These are phyloP conservation scores for Dasyprocta punctata DNA, from an alignment of 2,113 vertebrate species.

Conservation along the genomic window DNA sequence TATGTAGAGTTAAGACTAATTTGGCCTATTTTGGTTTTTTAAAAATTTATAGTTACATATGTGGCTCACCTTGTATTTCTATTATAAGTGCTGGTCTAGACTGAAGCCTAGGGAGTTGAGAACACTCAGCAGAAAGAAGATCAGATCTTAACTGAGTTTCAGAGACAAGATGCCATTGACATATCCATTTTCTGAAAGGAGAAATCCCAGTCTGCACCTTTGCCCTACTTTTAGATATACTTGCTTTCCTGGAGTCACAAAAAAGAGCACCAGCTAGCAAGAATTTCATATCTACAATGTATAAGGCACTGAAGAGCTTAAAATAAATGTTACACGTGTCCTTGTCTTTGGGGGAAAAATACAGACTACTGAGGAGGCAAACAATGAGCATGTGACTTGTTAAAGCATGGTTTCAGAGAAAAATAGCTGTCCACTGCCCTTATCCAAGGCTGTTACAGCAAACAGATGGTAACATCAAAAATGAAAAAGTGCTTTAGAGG, in stretches of 20 bases:
- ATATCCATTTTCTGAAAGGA: background rate
- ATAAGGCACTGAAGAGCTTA: background rate
- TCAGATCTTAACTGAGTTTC: slow-evolving; percentile 54
- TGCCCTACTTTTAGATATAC: background rate
- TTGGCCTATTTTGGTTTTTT: background rate
- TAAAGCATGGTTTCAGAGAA: background rate
- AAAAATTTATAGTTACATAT: background rate
- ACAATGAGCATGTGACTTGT: background rate
- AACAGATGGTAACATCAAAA: background rate
- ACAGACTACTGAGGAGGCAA: background rate
- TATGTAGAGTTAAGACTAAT: background rate
- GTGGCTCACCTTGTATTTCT: background rate
- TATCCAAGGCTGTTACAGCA: background rate
- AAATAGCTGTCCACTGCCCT: background rate
- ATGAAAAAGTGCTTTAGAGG: background rate
- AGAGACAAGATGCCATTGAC: slow-evolving; percentile 7
- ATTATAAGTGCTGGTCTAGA: background rate
- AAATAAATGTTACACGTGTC: slow-evolving; percentile 18
- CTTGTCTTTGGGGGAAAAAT: background rate
- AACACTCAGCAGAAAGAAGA: slow-evolving; percentile 54
- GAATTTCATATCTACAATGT: background rate
- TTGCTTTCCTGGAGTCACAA: background rate
- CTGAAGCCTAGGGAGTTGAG: background rate
- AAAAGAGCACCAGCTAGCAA: background rate
- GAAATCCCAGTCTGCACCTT: slow-evolving; percentile 34